Base-by-base conservation (phyloP, 2,113 vertebrate species). In the Nothobranchius kuhntae region DNA sequence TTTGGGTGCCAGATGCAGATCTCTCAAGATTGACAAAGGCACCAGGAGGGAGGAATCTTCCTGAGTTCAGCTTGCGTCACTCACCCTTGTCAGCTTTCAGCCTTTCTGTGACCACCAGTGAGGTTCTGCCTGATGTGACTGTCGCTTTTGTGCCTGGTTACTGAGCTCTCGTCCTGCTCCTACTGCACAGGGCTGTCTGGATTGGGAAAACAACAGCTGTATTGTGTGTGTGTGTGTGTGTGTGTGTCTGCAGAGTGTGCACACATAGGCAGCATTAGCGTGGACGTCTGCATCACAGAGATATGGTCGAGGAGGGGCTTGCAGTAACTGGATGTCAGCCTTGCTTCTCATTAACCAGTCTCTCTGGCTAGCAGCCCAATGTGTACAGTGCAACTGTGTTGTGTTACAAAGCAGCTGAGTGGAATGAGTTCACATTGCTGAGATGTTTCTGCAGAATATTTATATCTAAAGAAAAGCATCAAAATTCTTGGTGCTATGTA, bases 131-230 rank as follows among this genome's bases (percentile, higher is more conserved):
- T 71, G 68, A 81, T 75, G 77, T 91, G 92, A 92, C 91, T 91
- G 89, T 92, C 61, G 82, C 83, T 86, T 85, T 92, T 93, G 89
- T 92, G 87, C 87, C 73, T 60, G 44, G 6, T 54, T 78, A 26
- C 77, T 47, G 77, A 87, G 77, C 83, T 26, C 75, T 89, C 68
- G 44, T 65, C 78, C 87, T 79, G 80, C 86, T 90, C 89, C 87
- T 84, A 90, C 85, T 78, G 77, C 75, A 66, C 82, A 64, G 75
- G 81, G 85, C 83, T 85, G 85, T 73, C 66, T 58, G 86, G 89
- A 91, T 89, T 88, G 87, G 85, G 83, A 86, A 76, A 76, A 92
- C 89, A 92, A 89, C 87, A 91, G 87, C 89, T 89, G 88, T 91
- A 90, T 90, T 92, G 87, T 92, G 87, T 86, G 82, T 85, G 73